Evolutionary conservation across 2,113 vertebrate species (phyloP), one percentile per base, ranked within the genome.

Genomic region (Chaenogobius annularis): DNA sequence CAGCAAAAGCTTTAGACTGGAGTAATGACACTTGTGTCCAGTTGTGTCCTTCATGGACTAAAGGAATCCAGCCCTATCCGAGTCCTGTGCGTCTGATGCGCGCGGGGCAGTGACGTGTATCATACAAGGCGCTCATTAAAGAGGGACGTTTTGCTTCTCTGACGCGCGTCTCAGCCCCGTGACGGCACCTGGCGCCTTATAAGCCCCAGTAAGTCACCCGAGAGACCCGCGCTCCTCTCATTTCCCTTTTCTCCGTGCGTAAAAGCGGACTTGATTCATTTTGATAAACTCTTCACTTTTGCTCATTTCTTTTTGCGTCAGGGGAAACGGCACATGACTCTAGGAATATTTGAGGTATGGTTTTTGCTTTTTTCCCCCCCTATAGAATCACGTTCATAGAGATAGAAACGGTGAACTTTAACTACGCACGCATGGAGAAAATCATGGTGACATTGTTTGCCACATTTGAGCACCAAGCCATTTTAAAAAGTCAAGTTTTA

Each of bases 141-240:
- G 82, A 82, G 26, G 73, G 94, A 82, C 85, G 82, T 88, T 72
- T 73, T 62, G 80, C 80, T 68, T 66, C 79, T 89, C 78, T 92
- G 91, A 92, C 91, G 91, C 67, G 78, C 10, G 83, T 68, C 70
- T 84, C 85, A 31, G 75, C 75, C 80, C 90, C 93, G 92, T 95
- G 95, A 97, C 94, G 93, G 93, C 90, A 90, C 86, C 89, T 89
- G 85, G 85, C 83, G 85, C 89, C 91, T 93, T 96, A 95, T 94
- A 96, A 95, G 92, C 86, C 61, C 66, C 78, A 31, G 85, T 64
- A 69, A 86, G 74, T 81, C 82, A 72, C 75, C 59, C 72, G 50
- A 68, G 69, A 81, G 81, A 86, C 74, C 78, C 72, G 75, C 77
- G 79, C 59, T 40, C 66, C 31, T 62, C 62, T 82, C 74, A 52